Percentiles rank a stretch among this genome's conserved stretches.
Evolutionary conservation across 1,140 invertebrate species (phyloP).

Genomic region (Melipona quadrifasciata): DNA sequence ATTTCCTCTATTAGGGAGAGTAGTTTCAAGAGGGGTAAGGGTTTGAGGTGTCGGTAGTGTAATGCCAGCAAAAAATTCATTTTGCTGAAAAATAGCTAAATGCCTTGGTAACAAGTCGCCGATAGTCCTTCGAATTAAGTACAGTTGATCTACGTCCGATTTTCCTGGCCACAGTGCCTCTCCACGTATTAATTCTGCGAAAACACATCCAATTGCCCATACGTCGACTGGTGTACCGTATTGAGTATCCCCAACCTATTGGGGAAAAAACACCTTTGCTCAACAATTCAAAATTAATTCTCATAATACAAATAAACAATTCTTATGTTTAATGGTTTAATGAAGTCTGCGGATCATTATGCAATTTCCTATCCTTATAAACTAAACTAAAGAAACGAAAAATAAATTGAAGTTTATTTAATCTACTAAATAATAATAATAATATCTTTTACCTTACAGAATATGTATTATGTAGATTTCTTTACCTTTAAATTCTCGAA

Average conservation of each 20-base stretch:
- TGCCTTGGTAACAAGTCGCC: slow-evolving; percentile 96
- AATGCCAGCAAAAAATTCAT: slow-evolving; percentile 97
- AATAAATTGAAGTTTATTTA: too few relatives aligned
- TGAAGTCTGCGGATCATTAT: too few relatives aligned
- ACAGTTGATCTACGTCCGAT: slow-evolving; percentile 99
- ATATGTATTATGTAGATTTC: too few relatives aligned
- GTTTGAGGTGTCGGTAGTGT: slow-evolving; percentile 95
- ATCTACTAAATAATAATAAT: too few relatives aligned
- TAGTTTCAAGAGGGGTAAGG: slow-evolving; percentile 91
- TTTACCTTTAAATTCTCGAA: too few relatives aligned
- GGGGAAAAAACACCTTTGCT: not conserved
- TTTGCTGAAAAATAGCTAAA: slow-evolving; percentile 96
- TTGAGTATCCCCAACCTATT: slow-evolving; percentile 95
- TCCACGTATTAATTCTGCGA: slow-evolving; percentile 97
- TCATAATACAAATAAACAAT: not conserved
- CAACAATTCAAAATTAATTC: not conserved
- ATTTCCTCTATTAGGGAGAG: slow-evolving; percentile 88
- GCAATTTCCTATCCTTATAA: too few relatives aligned
- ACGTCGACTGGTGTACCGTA: slow-evolving; percentile 99
- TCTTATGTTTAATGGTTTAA: too few relatives aligned
- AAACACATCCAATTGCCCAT: slow-evolving; percentile 98
- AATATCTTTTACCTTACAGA: too few relatives aligned
- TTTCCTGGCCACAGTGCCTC: slow-evolving; percentile 98
- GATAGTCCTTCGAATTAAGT: slow-evolving; percentile 95
- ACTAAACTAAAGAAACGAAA: too few relatives aligned